Conservation (phyloP, 1,140 invertebrate species). For the Drosophila orena region DNA sequence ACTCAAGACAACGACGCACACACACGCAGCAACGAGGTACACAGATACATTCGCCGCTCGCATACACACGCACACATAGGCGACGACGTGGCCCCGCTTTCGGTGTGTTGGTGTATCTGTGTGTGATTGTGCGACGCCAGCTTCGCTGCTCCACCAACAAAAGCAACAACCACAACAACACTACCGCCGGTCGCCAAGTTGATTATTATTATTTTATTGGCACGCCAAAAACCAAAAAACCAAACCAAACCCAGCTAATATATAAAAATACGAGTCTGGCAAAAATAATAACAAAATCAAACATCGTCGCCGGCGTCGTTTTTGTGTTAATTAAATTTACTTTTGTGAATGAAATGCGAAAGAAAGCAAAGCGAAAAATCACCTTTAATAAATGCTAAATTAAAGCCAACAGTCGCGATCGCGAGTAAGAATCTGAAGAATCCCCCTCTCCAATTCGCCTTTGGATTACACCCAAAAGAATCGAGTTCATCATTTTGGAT, state of each 20-base stretch:
- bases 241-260: slow-evolving; percentile 35
- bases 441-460: slow-evolving; percentile 21
- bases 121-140: slow-evolving; percentile 42
- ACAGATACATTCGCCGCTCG: slow-evolving; percentile 38
- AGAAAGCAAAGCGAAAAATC: slow-evolving; percentile 81
- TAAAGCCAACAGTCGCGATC: slow-evolving; percentile 53
- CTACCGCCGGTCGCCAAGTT: slow-evolving; percentile 31
- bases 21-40: slow-evolving; percentile 13
- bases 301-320: slow-evolving; percentile 50
- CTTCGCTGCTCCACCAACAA: slow-evolving; percentile 26
- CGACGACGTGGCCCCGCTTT: slow-evolving; percentile 68
- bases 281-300: slow-evolving; percentile 56
- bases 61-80: slow-evolving; percentile 23
- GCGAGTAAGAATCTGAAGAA: slow-evolving; percentile 36
- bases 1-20: slow-evolving; percentile 46
- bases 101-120: slow-evolving; percentile 34
- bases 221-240: slow-evolving; percentile 46
- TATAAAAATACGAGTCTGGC: slow-evolving; percentile 8
- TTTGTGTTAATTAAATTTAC: slow-evolving; percentile 83
- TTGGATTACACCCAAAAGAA: slow-evolving; percentile 32
- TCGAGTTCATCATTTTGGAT: slow-evolving; percentile 52
- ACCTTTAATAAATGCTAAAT: slow-evolving; percentile 83
- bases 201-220: slow-evolving; percentile 73
- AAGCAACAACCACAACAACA: slow-evolving; percentile 3
- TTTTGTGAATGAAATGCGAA: slow-evolving; percentile 84